Base-by-base conservation (phyloP, 2,797 vertebrate species). In the Malurus leucopterus region DNA sequence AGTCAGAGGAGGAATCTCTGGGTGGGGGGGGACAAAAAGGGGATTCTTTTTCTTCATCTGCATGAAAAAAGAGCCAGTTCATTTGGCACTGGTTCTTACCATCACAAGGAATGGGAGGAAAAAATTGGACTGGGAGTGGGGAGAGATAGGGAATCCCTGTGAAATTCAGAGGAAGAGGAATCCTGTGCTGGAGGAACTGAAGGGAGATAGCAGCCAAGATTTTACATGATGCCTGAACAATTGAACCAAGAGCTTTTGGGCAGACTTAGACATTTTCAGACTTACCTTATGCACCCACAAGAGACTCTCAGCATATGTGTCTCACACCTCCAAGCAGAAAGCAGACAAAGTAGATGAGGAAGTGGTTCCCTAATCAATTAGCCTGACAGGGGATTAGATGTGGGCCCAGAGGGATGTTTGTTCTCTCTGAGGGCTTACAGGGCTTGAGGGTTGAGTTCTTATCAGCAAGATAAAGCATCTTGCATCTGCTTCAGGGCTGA, bases 141-240 rank as follows among this genome's bases (percentile, higher is more conserved):
- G 18, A 62, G 68, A 55, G n/a, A 68, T n/a, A 58, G 19, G 30
- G 15, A 72, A 6, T 62, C 21, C 26, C 21, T 84, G 50, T n/a
- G 59, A n/a, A 87, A 71, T 86, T 88, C 49, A 46, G 23, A 34
- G 30, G 24, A 51, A 68, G 13, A 62, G 13, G 18, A 92, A 26
- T 68, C 22, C n/a, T 5, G 0, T 63, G 29, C 51, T 30, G n/a
- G 40, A 51, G 27, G 18, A 90, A 21, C 41, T 59, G 53, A 67
- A 55, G 34, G 34, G 41, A 59, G 49, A 14, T 62, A 69, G 46
- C 21, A 75, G 20, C 18, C 24, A 70, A 63, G 57, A 68, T 23
- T 75, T 79, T 4, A 50, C n/a, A 21, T 0, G 0, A 5, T 81
- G 58, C 38, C 34, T 2, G 0, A 51, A 43, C 19, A 82, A 36